Evolutionary conservation across 1,140 invertebrate species (phyloP).

Genomic region (Portunus trituberculatus): DNA sequence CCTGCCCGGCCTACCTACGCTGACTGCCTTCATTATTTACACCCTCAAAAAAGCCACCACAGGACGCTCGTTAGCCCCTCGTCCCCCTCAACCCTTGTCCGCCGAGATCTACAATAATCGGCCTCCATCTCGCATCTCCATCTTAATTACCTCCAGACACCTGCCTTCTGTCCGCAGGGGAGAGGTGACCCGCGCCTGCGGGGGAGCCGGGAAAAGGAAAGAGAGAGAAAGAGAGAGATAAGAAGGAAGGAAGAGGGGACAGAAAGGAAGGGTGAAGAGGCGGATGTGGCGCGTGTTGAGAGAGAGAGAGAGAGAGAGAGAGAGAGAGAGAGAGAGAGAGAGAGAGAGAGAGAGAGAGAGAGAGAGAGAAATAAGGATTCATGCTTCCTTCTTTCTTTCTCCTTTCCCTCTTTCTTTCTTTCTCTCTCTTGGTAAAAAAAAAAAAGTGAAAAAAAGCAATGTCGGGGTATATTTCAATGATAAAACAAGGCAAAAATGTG

Average conservation of each 20-base stretch:
- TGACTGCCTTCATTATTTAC: background rate
- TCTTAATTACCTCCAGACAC: background rate
- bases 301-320: constrained; percentile 9
- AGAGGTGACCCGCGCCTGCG: background rate
- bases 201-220: background rate
- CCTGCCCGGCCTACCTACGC: background rate
- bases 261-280: background rate
- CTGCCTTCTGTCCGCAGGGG: background rate
- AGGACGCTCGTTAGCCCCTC: background rate
- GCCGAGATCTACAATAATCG: background rate
- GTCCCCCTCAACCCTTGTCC: background rate
- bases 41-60: background rate
- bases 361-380: too few species aligned
- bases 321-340: background rate
- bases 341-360: too few species aligned
- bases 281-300: background rate
- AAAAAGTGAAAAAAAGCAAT: too few species aligned
- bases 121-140: background rate
- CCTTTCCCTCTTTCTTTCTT: too few species aligned
- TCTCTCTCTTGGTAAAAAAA: too few species aligned
- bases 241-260: background rate
- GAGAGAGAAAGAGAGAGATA: background rate
- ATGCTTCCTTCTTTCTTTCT: too few species aligned
- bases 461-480: too few species aligned
- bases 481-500: too few species aligned